Conservation (phyloP, 2,113 vertebrate species). For the Zapornia atra region DNA sequence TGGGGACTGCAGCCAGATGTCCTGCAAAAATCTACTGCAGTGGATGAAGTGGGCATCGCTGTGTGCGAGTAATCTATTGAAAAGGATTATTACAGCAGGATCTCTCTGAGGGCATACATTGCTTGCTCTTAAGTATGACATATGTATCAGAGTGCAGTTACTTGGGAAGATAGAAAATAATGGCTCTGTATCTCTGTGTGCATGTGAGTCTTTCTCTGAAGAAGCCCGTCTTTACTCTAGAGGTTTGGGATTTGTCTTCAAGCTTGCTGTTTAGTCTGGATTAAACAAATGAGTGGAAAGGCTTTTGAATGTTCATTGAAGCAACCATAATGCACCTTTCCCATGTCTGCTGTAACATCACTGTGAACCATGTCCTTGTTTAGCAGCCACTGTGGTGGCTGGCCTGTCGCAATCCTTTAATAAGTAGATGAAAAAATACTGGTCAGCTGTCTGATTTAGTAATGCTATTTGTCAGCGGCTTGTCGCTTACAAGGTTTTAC, state of each 20-base stretch:
- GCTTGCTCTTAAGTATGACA: background rate
- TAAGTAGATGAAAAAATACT: constrained; percentile 21
- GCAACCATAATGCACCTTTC: background rate
- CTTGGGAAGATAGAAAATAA: background rate
- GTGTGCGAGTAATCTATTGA: background rate
- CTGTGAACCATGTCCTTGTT: background rate
- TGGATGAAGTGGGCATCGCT: background rate
- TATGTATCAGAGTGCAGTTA: background rate
- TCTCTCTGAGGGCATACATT: background rate
- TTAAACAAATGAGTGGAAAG: background rate
- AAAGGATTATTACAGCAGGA: background rate
- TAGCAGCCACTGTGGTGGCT: background rate
- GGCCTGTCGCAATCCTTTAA: background rate
- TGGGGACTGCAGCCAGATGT: background rate
- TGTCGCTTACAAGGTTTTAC: constrained; percentile 13
- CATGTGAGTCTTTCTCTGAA: background rate
- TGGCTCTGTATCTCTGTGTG: accelerated
- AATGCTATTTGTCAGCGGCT: constrained; percentile 43
- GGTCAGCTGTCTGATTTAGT: constrained; percentile 39
- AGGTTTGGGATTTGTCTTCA: background rate
- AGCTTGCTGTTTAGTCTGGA: background rate
- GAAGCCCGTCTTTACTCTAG: background rate
- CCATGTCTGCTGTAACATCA: background rate
- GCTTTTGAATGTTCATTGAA: background rate
- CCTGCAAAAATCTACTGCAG: background rate